Evolutionary conservation across 2,797 vertebrate species (phyloP).

Genomic region (Iguana delicatissima): DNA sequence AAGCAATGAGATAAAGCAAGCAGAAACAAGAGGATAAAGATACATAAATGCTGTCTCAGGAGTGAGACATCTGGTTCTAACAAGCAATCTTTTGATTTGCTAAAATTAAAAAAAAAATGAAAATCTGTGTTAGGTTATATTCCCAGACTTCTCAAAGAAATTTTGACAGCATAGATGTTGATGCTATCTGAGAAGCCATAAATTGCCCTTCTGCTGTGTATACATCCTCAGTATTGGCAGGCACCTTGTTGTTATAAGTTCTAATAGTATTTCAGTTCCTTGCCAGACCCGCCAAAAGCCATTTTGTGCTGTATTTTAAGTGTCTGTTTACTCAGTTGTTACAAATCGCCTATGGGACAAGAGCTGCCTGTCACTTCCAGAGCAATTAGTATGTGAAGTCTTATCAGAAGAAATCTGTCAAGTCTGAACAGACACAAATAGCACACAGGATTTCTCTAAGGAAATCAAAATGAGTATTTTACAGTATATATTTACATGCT

Average conservation of each 20-base stretch:
- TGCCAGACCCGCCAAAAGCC: constrained; percentile 42
- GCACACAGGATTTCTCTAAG: constrained; percentile 63
- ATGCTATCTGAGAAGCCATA: background rate
- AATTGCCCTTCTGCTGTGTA: background rate
- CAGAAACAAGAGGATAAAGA: background rate
- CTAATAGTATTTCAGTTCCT: background rate
- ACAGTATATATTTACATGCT: constrained; percentile 54
- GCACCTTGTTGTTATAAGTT: constrained; percentile 7
- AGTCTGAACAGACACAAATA: constrained; percentile 75
- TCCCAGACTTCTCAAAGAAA: constrained; percentile 8
- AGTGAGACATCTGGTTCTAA: background rate
- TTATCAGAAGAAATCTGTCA: constrained; percentile 77
- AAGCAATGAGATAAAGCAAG: background rate
- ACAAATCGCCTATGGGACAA: constrained; percentile 86
- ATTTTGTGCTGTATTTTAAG: constrained; percentile 72
- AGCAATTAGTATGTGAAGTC: constrained; percentile 84
- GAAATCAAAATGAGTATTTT: constrained; percentile 70
- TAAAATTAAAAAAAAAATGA: background rate
- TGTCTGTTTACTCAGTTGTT: constrained; percentile 79
- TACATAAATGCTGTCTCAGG: background rate
- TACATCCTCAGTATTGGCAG: background rate
- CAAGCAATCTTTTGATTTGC: background rate
- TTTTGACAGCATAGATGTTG: background rate
- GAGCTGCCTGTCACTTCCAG: constrained; percentile 84
- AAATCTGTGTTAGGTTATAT: background rate